A percentile compares a stretch with the other conserved stretches of the same genome.
Evolutionary conservation across 2,113 vertebrate genomes (phyloP).

Genomic region (Holacanthus passer): DNA sequence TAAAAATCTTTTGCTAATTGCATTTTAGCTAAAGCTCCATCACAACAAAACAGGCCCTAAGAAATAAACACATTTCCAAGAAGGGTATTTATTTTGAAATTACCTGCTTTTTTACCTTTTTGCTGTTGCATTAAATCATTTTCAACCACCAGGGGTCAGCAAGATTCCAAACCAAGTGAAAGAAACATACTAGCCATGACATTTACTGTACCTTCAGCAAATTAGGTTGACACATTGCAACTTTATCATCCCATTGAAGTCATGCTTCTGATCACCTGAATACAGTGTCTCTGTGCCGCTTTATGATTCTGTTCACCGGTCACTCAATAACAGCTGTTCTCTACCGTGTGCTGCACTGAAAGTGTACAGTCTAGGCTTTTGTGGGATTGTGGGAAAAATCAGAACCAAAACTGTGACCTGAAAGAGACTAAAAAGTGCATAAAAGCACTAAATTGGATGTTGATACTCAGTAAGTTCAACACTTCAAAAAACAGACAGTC

Average conservation of each 20-base stretch:
- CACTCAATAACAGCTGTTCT: too few relatives aligned
- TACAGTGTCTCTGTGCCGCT: too few relatives aligned
- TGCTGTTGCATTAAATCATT: neutral
- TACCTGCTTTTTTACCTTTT: neutral
- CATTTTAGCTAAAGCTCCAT: neutral
- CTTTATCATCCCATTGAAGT: too few relatives aligned
- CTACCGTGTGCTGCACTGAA: too few relatives aligned
- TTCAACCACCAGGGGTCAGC: slow-evolving; percentile 48
- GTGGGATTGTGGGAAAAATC: too few relatives aligned
- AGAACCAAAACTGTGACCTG: too few relatives aligned
- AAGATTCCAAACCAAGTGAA: neutral
- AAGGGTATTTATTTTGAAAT: neutral
- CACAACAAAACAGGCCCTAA: neutral
- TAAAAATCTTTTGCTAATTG: neutral
- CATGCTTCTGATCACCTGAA: too few relatives aligned
- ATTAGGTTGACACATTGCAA: too few relatives aligned
- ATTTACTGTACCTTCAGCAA: too few relatives aligned
- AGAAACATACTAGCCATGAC: neutral
- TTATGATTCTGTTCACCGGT: too few relatives aligned
- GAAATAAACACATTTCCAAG: neutral
- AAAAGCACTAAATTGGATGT: neutral
- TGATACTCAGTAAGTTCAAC: neutral
- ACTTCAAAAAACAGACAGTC: too few relatives aligned
- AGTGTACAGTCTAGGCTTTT: too few relatives aligned
- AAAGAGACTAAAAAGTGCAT: neutral